Evolutionary conservation across 2,113 vertebrate genomes (phyloP).

Genomic region (Plecotus auritus): DNA sequence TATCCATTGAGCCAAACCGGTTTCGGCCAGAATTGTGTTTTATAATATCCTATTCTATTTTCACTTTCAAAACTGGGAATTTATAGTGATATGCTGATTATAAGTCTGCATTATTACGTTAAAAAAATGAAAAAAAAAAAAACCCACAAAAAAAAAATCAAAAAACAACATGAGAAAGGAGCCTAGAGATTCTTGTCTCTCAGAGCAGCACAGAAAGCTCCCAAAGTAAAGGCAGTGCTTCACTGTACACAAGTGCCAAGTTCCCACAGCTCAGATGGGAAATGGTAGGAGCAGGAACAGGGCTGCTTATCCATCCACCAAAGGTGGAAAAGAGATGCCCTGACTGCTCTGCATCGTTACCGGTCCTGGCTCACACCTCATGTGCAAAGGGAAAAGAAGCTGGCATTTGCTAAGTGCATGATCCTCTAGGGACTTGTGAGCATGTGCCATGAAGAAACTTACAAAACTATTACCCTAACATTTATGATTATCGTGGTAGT

Average conservation of each 20-base stretch:
- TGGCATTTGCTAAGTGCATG: neutral
- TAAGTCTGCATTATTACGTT: neutral
- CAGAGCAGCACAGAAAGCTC: neutral
- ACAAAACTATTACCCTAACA: neutral
- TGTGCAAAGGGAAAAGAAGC: neutral
- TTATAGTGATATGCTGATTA: neutral
- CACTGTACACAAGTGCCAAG: rapidly evolving
- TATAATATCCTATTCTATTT: neutral
- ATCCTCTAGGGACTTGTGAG: neutral
- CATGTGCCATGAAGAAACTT: neutral
- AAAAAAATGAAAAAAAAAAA: slow-evolving; percentile 60
- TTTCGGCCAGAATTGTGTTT: neutral
- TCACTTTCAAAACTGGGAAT: neutral
- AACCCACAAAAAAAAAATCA: slow-evolving; percentile 20
- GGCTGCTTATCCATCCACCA: rapidly evolving
- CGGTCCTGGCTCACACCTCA: neutral
- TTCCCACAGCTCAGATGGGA: neutral
- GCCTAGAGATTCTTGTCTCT: neutral
- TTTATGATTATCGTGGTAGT: neutral
- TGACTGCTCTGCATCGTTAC: too few species aligned
- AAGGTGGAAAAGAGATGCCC: neutral
- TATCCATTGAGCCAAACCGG: too few species aligned
- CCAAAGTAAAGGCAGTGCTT: neutral
- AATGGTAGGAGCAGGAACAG: neutral
- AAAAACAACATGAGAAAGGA: slow-evolving; percentile 8